Base-by-base conservation (phyloP, 2,113 vertebrate species). In the Nestor notabilis region DNA sequence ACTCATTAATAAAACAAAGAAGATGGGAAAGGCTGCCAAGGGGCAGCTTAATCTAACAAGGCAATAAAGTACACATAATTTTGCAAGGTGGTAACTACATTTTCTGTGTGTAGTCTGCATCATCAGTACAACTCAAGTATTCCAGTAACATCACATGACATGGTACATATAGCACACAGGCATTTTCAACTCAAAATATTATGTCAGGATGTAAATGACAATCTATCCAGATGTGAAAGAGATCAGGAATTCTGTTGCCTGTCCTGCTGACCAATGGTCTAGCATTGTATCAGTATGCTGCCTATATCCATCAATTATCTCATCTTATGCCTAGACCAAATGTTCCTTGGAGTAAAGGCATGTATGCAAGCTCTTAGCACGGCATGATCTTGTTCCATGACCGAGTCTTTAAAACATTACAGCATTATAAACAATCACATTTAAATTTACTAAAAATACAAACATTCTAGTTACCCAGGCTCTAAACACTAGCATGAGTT, bases 1-100 rank as follows among this genome's bases (percentile, higher is more conserved):
- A 77, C 92, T 96, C 92, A 97, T 96, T 96, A 96, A 96, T 95
- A 96, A 96, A 95, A 96, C 92, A 97, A 96, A 93, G 75, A 95
- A 58, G 66, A 90, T 70, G 64, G 66, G 66, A 93, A 93, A 95
- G 63, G 87, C 93, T 96, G 95, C 95, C 95, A 96, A 96, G 90
- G 93, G 93, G 95, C 95, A 97, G 78, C 25, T 96, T 97, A 90
- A 86, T 93, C 92, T 94, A 96, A 96, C 43, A 83, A 94, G 95
- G 68, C 90, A 95, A 88, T 95, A 90, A 94, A 95, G 53, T 37
- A 85, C 78, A 91, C 77, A 89, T 75, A 49, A 96, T 86, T 90
- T 92, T 90, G 90, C 66, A 96, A 96, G 91, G 82, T 91, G 78
- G 74, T 49, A n/a, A 93, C 84, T 88, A 83, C 56, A 88, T 83